A percentile compares a stretch with the other conserved stretches of the same genome.
These are phyloP conservation scores for Epizoanthus scotinus DNA, from an alignment of 92 coral and sea anemone species.

Conservation along the genomic window DNA sequence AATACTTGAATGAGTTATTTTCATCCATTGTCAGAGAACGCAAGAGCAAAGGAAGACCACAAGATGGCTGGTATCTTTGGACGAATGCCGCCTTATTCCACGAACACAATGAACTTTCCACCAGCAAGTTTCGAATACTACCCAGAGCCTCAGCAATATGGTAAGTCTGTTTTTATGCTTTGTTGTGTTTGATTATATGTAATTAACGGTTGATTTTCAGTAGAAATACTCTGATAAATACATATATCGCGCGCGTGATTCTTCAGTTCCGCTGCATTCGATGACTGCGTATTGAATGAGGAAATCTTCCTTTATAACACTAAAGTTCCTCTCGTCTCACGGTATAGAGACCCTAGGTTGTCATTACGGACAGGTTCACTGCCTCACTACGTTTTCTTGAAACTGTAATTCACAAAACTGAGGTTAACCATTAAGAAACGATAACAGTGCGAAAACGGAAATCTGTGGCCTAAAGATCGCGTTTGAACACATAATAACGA, in stretches of 20 bases:
- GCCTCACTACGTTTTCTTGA: neutral
- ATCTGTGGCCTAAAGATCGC: constrained; percentile 9
- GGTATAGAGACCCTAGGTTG: neutral
- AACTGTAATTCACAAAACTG: no score
- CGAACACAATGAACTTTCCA: constrained; percentile 77
- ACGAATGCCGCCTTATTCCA: constrained; percentile 85
- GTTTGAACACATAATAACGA: neutral
- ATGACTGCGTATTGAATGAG: neutral
- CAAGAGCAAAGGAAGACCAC: constrained; percentile 1
- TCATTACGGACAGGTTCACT: no score
- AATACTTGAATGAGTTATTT: constrained; percentile 44
- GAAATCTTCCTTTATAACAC: neutral
- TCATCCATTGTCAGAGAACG: constrained; percentile 16
- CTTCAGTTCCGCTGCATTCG: constrained; percentile 2
- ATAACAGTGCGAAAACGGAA: constrained; percentile 17
- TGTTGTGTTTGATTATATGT: neutral
- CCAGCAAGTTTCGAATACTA: constrained; percentile 78
- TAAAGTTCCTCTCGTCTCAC: neutral
- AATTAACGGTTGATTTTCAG: constrained; percentile 4
- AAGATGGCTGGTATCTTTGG: constrained; percentile 89
- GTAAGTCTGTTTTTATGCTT: constrained; percentile 9
- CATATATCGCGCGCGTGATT: neutral
- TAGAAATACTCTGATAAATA: no score
- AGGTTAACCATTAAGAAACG: constrained; percentile 12
- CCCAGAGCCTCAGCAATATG: constrained; percentile 67